Evolutionary conservation across 2,888 invertebrate genomes (phyloP), one percentile per base, ranked within the genome.

Genomic region (Sesamia inferens): DNA sequence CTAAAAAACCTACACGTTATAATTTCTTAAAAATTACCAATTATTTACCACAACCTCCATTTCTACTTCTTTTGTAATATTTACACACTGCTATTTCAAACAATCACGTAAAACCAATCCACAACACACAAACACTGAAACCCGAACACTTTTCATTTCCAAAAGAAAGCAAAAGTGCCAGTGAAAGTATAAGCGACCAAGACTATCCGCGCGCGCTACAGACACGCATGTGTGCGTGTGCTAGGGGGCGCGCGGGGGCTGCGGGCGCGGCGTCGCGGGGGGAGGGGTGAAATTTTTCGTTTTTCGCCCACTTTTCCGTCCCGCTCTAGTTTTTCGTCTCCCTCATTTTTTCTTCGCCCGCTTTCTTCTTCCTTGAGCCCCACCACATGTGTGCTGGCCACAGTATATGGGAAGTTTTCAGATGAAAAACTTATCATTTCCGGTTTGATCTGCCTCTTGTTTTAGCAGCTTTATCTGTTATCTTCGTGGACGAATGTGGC

Each of bases 231-330:
- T 96, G 95, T 95, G 96, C 93, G 96, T 95, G 94, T 92, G 88
- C 85, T 90, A 89, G 91, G 91, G 85, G 85, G 87, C 71, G 84
- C 87, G 88, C 82, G 89, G 87, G 89, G 88, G 84, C 88, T 84
- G 88, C 86, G 88, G 88, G 89, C 87, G 88, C 84, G 83, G 85
- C 79, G 83, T 85, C 85, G 86, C 81, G 88, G 90, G 90, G 90
- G 89, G 84, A 84, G 91, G 89, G 94, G 93, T 92, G 94, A 95
- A 96, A 96, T 95, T 96, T 96, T 96, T 96, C 96, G 96, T 96
- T 96, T 96, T 96, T 96, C 96, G 93, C 96, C 96, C 95, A 95
- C 95, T 95, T 96, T 95, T 95, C 95, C 94, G 95, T 96, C 96
- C 95, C 93, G 94, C 94, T 96, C 96, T 96, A 95, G 96, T 96